Conservation (phyloP, 2,888 invertebrate species). For the Trimorus sp. region DNA sequence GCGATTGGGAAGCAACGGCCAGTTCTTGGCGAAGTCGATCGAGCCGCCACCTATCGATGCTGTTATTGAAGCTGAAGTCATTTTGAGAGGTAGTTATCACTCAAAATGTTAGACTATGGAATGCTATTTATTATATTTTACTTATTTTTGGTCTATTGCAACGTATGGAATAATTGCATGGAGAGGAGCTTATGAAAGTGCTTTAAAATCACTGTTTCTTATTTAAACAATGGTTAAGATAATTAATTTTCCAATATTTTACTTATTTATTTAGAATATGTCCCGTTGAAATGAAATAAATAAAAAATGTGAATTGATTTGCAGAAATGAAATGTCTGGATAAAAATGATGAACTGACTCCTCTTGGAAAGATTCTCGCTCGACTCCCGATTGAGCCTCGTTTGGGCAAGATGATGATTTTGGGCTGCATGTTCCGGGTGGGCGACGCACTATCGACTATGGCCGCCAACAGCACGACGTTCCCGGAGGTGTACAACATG, state of each 20-base stretch:
- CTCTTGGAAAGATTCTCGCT: constrained; percentile 95
- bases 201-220: no score
- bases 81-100: constrained; percentile 82
- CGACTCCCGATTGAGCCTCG: constrained; percentile 97
- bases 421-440: constrained; percentile 94
- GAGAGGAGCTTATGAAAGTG: no score
- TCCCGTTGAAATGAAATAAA: no score
- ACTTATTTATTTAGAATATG: no score
- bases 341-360: constrained; percentile 92
- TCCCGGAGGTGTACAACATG: constrained; percentile 95
- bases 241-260: no score
- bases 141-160: no score
- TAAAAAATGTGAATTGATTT: constrained; percentile 5
- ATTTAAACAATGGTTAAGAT: no score
- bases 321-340: constrained; percentile 96
- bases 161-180: no score
- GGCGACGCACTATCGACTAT: constrained; percentile 96
- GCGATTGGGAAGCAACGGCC: constrained; percentile 94
- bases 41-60: constrained; percentile 99
- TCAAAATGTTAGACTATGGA: no score
- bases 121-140: no score
- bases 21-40: constrained; percentile 96
- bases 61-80: constrained; percentile 97
- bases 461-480: constrained; percentile 97
- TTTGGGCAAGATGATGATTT: constrained; percentile 97